Evolutionary conservation across 2,888 invertebrate species (phyloP).

Genomic region (Halictus quadricinctus): DNA sequence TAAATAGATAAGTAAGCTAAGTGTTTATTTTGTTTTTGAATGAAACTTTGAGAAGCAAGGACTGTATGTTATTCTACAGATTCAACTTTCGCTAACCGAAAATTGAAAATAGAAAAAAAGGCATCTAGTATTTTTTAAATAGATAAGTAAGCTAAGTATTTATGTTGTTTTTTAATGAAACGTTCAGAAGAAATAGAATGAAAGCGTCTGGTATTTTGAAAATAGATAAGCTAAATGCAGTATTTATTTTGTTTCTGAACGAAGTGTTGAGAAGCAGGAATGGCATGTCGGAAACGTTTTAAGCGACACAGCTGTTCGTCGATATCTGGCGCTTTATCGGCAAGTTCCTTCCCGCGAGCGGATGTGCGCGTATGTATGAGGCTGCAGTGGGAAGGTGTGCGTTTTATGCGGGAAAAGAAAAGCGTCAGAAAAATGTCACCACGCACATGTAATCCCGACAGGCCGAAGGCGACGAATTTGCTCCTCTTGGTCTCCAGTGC

Average conservation of each 20-base stretch:
- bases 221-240: too few species aligned
- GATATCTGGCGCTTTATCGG: conserved; percentile 63
- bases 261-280: background rate
- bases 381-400: background rate
- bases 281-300: background rate
- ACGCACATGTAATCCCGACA: conserved; percentile 95
- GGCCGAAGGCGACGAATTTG: conserved; percentile 91
- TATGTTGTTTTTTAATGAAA: too few species aligned
- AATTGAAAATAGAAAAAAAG: too few species aligned
- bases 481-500: conserved; percentile 94
- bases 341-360: conserved; percentile 55
- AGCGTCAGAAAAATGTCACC: background rate
- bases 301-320: conserved; percentile 48
- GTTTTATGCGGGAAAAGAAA: background rate
- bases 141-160: too few species aligned
- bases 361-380: conserved; percentile 38
- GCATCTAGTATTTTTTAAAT: too few species aligned
- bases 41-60: background rate
- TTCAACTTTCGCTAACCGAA: too few species aligned
- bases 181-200: too few species aligned
- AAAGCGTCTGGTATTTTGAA: too few species aligned
- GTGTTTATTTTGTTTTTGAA: background rate
- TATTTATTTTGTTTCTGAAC: background rate
- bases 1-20: background rate
- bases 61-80: background rate